These are phyloP conservation scores for Bucorvus abyssinicus DNA, from an alignment of 2,797 vertebrate species.

Conservation along the genomic window DNA sequence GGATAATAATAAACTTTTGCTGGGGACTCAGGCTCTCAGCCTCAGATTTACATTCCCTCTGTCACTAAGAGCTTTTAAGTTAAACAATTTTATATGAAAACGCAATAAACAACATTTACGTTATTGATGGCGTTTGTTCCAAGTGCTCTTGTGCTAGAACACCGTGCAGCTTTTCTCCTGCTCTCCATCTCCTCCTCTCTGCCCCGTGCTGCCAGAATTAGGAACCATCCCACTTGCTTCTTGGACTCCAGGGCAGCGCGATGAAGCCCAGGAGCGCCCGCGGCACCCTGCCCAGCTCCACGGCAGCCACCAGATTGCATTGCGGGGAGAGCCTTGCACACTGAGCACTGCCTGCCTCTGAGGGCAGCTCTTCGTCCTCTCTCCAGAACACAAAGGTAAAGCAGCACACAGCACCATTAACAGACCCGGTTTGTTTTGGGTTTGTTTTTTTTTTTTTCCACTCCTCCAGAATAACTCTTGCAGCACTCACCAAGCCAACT, in stretches of 20 bases:
- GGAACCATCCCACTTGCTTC: rapidly evolving
- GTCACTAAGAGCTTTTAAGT: slow-evolving; percentile 67
- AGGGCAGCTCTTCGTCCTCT: background rate
- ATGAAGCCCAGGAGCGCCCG: background rate
- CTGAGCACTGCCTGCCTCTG: background rate
- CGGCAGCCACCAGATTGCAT: background rate
- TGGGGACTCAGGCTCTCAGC: slow-evolving; percentile 58
- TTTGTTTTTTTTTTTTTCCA: background rate
- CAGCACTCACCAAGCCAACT: background rate
- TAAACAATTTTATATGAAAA: slow-evolving; percentile 75
- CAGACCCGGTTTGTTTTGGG: too few relatives aligned
- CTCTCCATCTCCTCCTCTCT: background rate
- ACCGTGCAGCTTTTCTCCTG: background rate
- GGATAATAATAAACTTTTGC: slow-evolving; percentile 75
- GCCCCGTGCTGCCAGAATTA: background rate
- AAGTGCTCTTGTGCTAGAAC: slow-evolving; percentile 4
- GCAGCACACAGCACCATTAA: background rate
- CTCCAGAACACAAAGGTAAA: background rate
- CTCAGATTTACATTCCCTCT: slow-evolving; percentile 73
- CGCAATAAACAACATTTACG: slow-evolving; percentile 67
- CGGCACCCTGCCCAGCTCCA: background rate
- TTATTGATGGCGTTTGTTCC: slow-evolving; percentile 44
- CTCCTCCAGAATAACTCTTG: background rate
- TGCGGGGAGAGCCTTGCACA: background rate
- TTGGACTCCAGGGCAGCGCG: background rate